These are phyloP conservation scores for Echiichthys vipera DNA, from an alignment of 2,797 vertebrate species.

Conservation along the genomic window DNA sequence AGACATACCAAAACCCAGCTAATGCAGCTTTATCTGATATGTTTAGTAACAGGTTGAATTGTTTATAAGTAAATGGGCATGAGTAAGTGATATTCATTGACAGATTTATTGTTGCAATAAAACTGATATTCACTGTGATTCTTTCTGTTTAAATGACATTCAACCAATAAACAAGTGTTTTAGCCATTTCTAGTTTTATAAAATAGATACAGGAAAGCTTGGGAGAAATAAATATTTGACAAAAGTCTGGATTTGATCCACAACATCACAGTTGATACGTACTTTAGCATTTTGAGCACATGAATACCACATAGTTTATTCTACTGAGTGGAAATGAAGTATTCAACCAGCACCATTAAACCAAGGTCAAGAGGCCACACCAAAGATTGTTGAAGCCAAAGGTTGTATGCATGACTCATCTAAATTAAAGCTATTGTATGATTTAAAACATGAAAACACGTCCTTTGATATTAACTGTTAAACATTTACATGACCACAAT, in stretches of 20 bases:
- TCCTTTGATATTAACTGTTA: background rate
- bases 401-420: slow-evolving; percentile 12
- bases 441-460: slow-evolving; percentile 10
- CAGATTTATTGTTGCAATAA: background rate
- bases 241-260: slow-evolving; percentile 4
- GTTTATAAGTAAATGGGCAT: background rate
- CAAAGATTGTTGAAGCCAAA: slow-evolving; percentile 35
- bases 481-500: background rate
- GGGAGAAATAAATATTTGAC: background rate
- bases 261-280: background rate
- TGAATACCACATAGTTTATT: background rate
- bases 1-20: slow-evolving; percentile 8
- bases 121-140: background rate
- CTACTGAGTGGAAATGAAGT: slow-evolving; percentile 1
- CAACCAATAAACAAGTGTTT: background rate
- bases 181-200: slow-evolving; percentile 5
- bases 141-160: background rate
- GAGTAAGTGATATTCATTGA: background rate
- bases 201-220: background rate
- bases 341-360: slow-evolving; percentile 24
- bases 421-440: background rate
- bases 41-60: background rate
- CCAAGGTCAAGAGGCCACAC: background rate
- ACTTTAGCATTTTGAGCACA: background rate
- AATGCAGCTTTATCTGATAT: slow-evolving; percentile 25